Evolutionary conservation across 2,113 vertebrate species (phyloP).

Genomic region (Corythaeola cristata): DNA sequence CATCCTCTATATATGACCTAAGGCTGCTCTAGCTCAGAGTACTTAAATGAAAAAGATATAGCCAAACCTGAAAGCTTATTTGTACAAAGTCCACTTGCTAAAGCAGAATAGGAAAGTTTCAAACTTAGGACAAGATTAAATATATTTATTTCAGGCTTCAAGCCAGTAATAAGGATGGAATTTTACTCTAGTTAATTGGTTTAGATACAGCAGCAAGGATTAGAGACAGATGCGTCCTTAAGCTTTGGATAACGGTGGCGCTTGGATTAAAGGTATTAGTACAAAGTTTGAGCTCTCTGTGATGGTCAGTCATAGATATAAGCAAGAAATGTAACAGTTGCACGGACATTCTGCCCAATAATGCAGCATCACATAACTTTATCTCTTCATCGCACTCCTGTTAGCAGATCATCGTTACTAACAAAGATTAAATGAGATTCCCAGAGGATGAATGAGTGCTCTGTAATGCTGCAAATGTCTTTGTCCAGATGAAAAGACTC

Average conservation of each 20-base stretch:
- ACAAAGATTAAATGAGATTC: not conserved
- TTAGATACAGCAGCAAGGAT: slow-evolving; percentile 52
- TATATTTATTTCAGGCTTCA: slow-evolving; percentile 6
- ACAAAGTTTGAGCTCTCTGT: not conserved
- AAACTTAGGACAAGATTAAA: slow-evolving; percentile 33
- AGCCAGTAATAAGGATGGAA: slow-evolving; percentile 48
- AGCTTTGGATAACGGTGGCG: slow-evolving; percentile 11
- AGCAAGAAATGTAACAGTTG: not conserved
- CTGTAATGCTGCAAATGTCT: not conserved
- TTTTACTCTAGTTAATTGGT: slow-evolving; percentile 65
- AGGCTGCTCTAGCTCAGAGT: not conserved
- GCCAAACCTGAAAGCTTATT: not conserved
- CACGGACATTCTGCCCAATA: not conserved
- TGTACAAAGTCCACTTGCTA: not conserved
- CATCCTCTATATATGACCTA: not conserved
- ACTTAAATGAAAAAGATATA: not conserved
- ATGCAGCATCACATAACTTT: not conserved
- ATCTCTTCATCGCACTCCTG: not conserved
- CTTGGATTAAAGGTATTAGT: not conserved
- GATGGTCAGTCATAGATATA: not conserved
- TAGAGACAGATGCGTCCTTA: slow-evolving; percentile 34
- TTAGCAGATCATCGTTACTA: not conserved
- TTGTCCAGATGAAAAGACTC: not conserved
- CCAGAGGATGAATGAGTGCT: not conserved
- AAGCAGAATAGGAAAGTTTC: not conserved